phyloP scores from a whole-genome alignment of 2,888 invertebrate species.

The Pristionchus maxplancki region DNA sequence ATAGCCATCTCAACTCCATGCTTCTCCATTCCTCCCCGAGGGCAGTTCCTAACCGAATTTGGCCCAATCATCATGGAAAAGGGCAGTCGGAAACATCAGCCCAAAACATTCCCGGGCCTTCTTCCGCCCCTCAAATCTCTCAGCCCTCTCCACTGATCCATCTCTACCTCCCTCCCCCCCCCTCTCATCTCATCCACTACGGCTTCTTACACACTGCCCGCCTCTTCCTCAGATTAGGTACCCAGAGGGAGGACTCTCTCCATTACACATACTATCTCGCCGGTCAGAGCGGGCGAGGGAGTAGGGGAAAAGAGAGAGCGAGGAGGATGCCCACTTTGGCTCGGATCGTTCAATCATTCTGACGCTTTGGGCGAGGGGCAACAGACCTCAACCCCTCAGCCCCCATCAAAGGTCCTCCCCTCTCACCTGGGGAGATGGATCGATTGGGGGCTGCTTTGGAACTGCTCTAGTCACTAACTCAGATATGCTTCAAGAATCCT shows the following conservation, averaged over 20 bases:
- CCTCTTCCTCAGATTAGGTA: constrained; percentile 14
- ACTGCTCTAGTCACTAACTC: neutral
- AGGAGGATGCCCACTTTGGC: neutral
- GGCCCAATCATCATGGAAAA: neutral
- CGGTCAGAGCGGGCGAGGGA: neutral
- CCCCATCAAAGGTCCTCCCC: neutral
- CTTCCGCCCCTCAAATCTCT: neutral
- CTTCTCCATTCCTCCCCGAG: neutral
- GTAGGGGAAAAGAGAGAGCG: neutral
- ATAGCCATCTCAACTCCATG: neutral
- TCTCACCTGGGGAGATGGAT: neutral
- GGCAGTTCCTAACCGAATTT: constrained; percentile 22
- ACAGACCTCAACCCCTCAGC: neutral
- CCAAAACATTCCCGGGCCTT: neutral
- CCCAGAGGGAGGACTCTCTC: constrained; percentile 1
- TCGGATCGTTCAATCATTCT: constrained; percentile 22
- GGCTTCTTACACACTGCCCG: constrained; percentile 23
- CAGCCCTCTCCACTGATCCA: neutral
- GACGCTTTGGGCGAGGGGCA: neutral
- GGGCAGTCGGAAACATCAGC: neutral
- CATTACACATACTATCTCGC: neutral
- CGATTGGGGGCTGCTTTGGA: too few species aligned
- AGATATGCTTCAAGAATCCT: neutral
- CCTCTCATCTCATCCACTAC: neutral
- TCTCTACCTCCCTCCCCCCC: neutral